phyloP scores from a whole-genome alignment of 2,888 invertebrate genomes.

The Leucophora obtusa region DNA sequence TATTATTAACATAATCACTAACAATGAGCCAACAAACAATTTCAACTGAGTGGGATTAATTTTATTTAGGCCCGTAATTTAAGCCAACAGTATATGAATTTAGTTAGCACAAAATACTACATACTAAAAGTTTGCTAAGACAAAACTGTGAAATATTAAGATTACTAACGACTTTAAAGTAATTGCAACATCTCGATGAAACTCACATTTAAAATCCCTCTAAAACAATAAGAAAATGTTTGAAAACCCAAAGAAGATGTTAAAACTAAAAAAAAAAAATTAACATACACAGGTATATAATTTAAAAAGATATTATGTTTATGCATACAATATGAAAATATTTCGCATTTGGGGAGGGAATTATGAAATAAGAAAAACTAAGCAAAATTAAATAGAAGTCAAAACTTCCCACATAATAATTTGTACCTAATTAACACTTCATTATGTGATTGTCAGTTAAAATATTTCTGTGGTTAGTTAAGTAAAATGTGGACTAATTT shows the following conservation, averaged over 20 bases:
- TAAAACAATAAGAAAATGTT: conserved; percentile 22
- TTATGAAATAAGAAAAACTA: conserved; percentile 48
- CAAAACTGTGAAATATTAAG: conserved; percentile 53
- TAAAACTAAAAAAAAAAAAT: conserved; percentile 41
- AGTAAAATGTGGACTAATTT: conserved; percentile 18
- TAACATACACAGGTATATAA: conserved; percentile 40
- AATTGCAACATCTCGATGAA: conserved; percentile 51
- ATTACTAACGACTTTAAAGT: conserved; percentile 29
- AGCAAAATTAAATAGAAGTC: neutral
- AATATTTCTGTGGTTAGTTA: neutral
- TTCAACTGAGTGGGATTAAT: neutral
- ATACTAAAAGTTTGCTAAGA: neutral
- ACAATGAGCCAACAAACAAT: conserved; percentile 38
- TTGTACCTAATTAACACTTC: conserved; percentile 50
- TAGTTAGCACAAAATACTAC: conserved; percentile 6
- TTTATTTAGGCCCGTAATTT: neutral
- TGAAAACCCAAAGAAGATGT: neutral
- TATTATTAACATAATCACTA: conserved; percentile 61
- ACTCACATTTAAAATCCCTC: conserved; percentile 36
- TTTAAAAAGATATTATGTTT: conserved; percentile 13
- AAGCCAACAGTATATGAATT: conserved; percentile 20
- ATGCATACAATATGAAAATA: conserved; percentile 5
- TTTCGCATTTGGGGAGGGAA: conserved; percentile 33
- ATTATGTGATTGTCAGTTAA: neutral
- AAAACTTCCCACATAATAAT: conserved; percentile 43